Evolutionary conservation across 2,888 invertebrate genomes (phyloP).

Genomic region (Gnatocerus cornutus): DNA sequence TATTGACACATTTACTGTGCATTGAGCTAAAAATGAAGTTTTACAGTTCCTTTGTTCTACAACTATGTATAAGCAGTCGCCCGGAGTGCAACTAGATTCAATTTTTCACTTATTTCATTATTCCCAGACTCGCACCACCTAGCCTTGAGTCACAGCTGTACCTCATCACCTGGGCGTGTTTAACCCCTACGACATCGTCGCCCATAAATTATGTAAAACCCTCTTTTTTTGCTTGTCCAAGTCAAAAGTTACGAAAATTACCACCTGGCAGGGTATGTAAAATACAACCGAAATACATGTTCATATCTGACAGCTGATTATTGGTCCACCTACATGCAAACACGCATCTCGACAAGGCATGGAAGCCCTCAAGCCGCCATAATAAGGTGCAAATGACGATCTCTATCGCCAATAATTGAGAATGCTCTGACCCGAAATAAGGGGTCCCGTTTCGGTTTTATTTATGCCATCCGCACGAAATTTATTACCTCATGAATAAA

Average conservation of each 20-base stretch:
- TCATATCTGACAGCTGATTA: constrained; percentile 46
- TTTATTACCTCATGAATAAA: constrained; percentile 36
- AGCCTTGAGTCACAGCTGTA: constrained; percentile 9
- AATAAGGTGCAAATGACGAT: constrained; percentile 40
- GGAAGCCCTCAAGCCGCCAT: neutral
- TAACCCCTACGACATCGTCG: constrained; percentile 17
- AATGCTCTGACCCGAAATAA: constrained; percentile 17
- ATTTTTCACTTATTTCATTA: too few relatives aligned
- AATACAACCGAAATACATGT: constrained; percentile 41
- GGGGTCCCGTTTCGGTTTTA: constrained; percentile 17
- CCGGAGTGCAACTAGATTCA: too few relatives aligned
- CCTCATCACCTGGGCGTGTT: constrained; percentile 21
- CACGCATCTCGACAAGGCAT: constrained; percentile 1
- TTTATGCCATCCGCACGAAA: constrained; percentile 22
- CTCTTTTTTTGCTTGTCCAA: constrained; percentile 28
- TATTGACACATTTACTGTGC: too few relatives aligned
- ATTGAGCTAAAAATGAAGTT: too few relatives aligned
- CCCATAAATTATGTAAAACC: constrained; percentile 27
- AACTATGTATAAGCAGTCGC: too few relatives aligned
- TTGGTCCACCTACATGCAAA: constrained; percentile 45
- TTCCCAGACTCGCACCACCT: too few relatives aligned
- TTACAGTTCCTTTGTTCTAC: too few relatives aligned
- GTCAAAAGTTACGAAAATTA: constrained; percentile 42
- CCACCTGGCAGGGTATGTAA: constrained; percentile 46
- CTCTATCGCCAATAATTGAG: constrained; percentile 30